Evolutionary conservation across 2,797 vertebrate genomes (phyloP).

Genomic region (Parauchenoglanis ngamensis): DNA sequence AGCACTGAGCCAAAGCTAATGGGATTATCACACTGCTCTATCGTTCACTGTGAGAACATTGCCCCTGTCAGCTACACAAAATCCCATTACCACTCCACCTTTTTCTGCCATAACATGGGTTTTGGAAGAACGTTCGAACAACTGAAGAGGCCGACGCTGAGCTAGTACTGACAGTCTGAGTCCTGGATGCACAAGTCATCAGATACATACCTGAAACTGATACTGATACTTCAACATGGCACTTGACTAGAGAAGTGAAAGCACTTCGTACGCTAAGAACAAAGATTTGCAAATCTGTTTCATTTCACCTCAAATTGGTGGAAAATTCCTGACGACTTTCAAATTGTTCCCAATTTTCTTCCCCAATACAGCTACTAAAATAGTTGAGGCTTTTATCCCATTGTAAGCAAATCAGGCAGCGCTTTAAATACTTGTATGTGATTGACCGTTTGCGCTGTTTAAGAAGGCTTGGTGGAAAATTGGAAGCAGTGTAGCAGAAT

Average conservation of each 20-base stretch:
- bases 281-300: background rate
- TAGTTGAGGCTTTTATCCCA: background rate
- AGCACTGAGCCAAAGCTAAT: constrained; percentile 64
- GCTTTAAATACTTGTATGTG: background rate
- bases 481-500: background rate
- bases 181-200: background rate
- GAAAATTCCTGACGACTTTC: constrained; percentile 1
- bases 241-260: background rate
- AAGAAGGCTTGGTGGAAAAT: background rate
- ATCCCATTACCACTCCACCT: constrained; percentile 64
- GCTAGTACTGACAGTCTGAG: background rate
- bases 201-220: background rate
- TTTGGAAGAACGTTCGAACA: constrained; percentile 36
- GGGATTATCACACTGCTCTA: constrained; percentile 64
- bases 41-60: constrained; percentile 62
- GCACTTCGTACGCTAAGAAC: background rate
- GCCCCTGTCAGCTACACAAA: constrained; percentile 64
- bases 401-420: background rate
- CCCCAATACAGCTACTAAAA: background rate
- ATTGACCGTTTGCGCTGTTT: background rate
- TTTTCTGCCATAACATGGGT: constrained; percentile 48
- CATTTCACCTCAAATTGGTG: background rate
- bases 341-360: background rate
- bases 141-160: background rate
- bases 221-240: background rate